These are phyloP conservation scores for Ophraella communa DNA, from an alignment of 2,888 invertebrate genomes.

Conservation along the genomic window DNA sequence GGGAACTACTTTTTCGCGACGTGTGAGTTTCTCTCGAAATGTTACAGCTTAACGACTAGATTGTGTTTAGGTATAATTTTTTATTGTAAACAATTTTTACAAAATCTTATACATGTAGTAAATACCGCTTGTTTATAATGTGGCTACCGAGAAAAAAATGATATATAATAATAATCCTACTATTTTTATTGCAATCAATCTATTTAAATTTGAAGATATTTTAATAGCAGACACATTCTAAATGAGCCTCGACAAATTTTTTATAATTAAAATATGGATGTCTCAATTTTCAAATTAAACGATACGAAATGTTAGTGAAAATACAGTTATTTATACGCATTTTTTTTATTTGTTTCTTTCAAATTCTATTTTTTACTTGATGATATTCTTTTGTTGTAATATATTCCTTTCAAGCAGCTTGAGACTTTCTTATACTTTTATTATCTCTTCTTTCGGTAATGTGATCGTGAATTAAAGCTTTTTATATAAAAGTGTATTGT, in stretches of 20 bases:
- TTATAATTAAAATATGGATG: slow-evolving; percentile 53
- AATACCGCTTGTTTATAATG: slow-evolving; percentile 47
- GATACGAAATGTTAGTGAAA: slow-evolving; percentile 47
- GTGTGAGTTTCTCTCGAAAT: background rate
- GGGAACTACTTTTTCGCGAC: background rate
- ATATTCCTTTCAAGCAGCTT: slow-evolving; percentile 47
- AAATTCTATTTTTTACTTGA: slow-evolving; percentile 41
- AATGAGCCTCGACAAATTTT: slow-evolving; percentile 45
- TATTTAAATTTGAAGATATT: slow-evolving; percentile 39
- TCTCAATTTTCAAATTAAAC: slow-evolving; percentile 51
- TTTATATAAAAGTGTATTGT: slow-evolving; percentile 59
- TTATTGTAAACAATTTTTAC: slow-evolving; percentile 50
- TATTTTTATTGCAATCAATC: slow-evolving; percentile 43
- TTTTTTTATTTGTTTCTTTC: slow-evolving; percentile 38
- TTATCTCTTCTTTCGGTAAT: too few species aligned
- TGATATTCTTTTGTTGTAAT: slow-evolving; percentile 47
- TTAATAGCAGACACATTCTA: slow-evolving; percentile 44
- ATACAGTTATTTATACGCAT: slow-evolving; percentile 45
- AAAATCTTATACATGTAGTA: slow-evolving; percentile 50
- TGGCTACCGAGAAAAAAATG: slow-evolving; percentile 39
- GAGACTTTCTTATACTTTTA: slow-evolving; percentile 51
- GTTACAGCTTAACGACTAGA: slow-evolving; percentile 44
- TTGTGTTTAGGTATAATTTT: slow-evolving; percentile 53
- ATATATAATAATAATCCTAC: slow-evolving; percentile 35
- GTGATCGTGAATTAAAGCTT: slow-evolving; percentile 60